Conservation (phyloP, 1,140 invertebrate genomes). For the Diorhabda elongata region DNA sequence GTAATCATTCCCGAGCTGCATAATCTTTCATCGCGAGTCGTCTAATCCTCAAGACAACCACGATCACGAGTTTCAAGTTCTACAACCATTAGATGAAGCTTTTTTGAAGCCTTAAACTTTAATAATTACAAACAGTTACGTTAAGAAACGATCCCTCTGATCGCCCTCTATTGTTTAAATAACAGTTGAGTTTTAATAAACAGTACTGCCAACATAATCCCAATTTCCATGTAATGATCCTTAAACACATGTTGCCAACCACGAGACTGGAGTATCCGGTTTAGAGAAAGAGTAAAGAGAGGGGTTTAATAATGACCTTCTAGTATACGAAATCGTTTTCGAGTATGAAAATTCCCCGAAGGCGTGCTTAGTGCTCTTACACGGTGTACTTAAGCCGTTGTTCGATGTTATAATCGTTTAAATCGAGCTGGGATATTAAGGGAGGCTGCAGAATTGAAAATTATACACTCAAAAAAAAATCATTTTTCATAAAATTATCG, state of each 20-base stretch:
- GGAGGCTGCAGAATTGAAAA: neutral
- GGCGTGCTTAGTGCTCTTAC: conserved; percentile 19
- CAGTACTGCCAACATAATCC: conserved; percentile 16
- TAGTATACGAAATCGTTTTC: conserved; percentile 29
- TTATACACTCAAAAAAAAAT: too few species aligned
- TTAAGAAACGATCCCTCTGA: neutral
- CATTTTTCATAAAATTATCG: too few species aligned
- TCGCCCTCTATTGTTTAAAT: neutral
- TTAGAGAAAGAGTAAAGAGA: neutral
- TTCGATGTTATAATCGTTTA: neutral
- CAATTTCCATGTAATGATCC: conserved; percentile 26
- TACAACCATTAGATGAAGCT: too few species aligned
- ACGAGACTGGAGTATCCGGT: conserved; percentile 15
- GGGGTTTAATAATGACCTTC: conserved; percentile 34
- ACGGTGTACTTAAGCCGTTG: conserved; percentile 2
- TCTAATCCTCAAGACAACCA: too few species aligned
- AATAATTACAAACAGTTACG: neutral
- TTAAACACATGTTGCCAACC: conserved; percentile 36
- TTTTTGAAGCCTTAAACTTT: too few species aligned
- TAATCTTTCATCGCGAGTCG: too few species aligned
- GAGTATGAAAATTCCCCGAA: conserved; percentile 29
- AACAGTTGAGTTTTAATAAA: conserved; percentile 13
- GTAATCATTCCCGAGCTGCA: too few species aligned
- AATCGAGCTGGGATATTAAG: neutral
- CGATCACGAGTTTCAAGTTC: too few species aligned